phyloP scores from a whole-genome alignment of 2,797 vertebrate species.

The Pantherophis alleghaniensis region DNA sequence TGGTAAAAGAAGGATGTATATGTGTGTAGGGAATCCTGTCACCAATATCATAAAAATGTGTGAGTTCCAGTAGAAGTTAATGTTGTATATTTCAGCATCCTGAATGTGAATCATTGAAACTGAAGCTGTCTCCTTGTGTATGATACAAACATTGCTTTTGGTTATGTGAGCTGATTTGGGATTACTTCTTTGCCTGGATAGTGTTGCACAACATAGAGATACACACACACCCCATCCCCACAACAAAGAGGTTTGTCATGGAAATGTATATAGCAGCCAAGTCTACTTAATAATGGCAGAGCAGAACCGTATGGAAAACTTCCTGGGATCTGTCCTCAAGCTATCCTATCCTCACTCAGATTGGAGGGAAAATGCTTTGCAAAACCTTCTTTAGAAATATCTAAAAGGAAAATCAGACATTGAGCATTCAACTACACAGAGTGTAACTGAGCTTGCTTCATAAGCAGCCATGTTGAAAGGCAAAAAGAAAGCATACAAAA shows the following conservation, averaged over 20 bases:
- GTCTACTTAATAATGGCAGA: background rate
- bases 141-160: background rate
- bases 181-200: background rate
- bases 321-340: background rate
- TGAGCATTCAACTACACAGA: background rate
- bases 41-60: background rate
- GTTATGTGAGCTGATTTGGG: background rate
- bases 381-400: background rate
- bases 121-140: background rate
- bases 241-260: background rate
- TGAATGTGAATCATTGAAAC: background rate
- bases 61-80: background rate
- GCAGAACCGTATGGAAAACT: background rate
- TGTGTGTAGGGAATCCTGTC: background rate
- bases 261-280: background rate
- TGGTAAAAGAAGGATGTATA: background rate
- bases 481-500: background rate
- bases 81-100: background rate
- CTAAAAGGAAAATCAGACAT: background rate
- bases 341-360: background rate
- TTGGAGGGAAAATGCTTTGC: background rate
- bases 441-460: background rate
- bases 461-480: background rate
- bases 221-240: background rate
- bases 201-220: background rate